Conservation (phyloP, 2,888 invertebrate genomes). For the Ophioninae sp. region DNA sequence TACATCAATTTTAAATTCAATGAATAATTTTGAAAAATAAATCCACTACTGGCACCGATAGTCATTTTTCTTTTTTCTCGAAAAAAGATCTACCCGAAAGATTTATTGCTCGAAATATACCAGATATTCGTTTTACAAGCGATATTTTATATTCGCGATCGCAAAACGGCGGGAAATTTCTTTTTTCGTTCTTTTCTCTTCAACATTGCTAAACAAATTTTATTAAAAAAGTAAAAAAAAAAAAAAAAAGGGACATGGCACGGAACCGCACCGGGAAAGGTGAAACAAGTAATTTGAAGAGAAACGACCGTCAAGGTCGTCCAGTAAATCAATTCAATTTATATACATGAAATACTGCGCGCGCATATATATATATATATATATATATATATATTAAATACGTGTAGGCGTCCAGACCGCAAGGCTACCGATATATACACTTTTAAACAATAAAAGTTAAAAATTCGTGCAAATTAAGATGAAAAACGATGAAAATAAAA, state of each 20-base stretch:
- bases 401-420: constrained; percentile 19
- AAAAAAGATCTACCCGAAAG: too few species aligned
- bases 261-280: not conserved
- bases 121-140: too few species aligned
- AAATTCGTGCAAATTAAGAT: not conserved
- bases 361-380: not conserved
- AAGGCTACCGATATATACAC: constrained; percentile 17
- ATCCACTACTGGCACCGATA: too few species aligned
- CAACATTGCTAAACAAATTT: not conserved
- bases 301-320: constrained; percentile 39
- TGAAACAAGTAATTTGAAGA: constrained; percentile 8
- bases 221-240: not conserved
- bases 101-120: too few species aligned
- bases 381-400: not conserved
- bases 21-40: too few species aligned
- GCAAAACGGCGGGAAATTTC: too few species aligned
- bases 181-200: too few species aligned
- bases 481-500: constrained; percentile 25
- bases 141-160: too few species aligned
- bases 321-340: constrained; percentile 18
- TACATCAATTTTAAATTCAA: too few species aligned
- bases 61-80: too few species aligned
- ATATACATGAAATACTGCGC: not conserved
- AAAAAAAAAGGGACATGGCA: not conserved
- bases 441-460: constrained; percentile 18